Evolutionary conservation across 2,888 invertebrate species (phyloP).

Genomic region (Limenitis camilla): DNA sequence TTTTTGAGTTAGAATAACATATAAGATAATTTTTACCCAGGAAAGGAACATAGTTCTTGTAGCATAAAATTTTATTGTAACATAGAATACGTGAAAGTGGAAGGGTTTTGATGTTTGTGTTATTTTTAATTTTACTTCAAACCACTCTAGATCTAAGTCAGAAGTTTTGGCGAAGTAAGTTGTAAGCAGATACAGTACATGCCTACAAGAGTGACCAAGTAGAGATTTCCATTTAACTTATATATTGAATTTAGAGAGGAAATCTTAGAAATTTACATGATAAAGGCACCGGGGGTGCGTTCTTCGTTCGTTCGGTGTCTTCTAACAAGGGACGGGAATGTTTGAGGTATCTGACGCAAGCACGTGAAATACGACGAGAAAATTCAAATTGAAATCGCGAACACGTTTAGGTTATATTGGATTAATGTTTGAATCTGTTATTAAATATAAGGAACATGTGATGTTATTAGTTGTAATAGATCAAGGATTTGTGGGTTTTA

Average conservation of each 20-base stretch:
- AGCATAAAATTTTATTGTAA: too few relatives aligned
- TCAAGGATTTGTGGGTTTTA: neutral
- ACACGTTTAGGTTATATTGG: conserved; percentile 46
- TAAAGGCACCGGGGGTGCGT: conserved; percentile 46
- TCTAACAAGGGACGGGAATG: conserved; percentile 62
- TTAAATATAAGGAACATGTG: neutral
- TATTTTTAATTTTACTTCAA: too few relatives aligned
- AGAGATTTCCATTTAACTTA: conserved; percentile 44
- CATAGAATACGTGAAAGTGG: too few relatives aligned
- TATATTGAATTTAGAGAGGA: conserved; percentile 55
- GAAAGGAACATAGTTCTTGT: too few relatives aligned
- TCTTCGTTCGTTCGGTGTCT: conserved; percentile 35
- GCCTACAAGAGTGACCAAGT: conserved; percentile 12
- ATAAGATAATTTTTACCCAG: too few relatives aligned
- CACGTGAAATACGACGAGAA: conserved; percentile 50
- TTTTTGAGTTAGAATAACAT: too few relatives aligned
- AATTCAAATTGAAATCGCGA: conserved; percentile 59
- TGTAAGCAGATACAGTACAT: too few relatives aligned
- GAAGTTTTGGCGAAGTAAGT: too few relatives aligned
- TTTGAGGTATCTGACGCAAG: conserved; percentile 54
- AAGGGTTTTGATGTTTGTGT: too few relatives aligned
- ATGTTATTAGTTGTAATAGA: neutral
- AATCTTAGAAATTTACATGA: conserved; percentile 66
- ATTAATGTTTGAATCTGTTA: conserved; percentile 36
- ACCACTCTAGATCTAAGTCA: too few relatives aligned